Evolutionary conservation across 2,113 vertebrate genomes (phyloP).

Genomic region (Cervus canadensis): DNA sequence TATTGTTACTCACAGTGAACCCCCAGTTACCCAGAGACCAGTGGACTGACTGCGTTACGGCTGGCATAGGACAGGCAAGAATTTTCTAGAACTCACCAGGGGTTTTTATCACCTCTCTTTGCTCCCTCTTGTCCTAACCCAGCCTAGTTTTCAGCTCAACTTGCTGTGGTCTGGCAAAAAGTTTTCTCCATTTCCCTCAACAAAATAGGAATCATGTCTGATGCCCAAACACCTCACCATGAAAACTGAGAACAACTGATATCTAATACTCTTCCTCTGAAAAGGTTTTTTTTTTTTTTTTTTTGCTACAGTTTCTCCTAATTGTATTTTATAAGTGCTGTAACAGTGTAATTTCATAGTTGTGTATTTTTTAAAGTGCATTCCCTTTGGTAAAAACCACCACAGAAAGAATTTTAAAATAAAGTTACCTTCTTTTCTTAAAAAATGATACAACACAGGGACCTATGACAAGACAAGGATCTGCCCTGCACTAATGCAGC

Average conservation of each 20-base stretch:
- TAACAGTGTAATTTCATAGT: not conserved
- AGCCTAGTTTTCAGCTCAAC: not conserved
- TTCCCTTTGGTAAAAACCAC: constrained; percentile 25
- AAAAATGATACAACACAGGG: not conserved
- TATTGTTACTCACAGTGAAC: not conserved
- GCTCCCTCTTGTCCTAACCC: not conserved
- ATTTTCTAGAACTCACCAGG: not conserved
- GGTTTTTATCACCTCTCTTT: not conserved
- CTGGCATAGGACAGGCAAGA: not conserved
- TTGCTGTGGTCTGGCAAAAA: not conserved
- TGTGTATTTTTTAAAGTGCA: constrained; percentile 29
- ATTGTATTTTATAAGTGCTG: not conserved
- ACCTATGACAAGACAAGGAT: not conserved
- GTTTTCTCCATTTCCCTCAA: not conserved
- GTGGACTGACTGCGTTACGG: not conserved
- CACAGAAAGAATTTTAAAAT: constrained; percentile 17
- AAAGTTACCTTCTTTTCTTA: not conserved
- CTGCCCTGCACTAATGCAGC: not conserved
- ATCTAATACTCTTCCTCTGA: not conserved
- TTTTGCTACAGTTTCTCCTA: not conserved
- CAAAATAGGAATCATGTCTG: not conserved
- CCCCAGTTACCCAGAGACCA: not conserved
- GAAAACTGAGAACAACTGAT: not conserved
- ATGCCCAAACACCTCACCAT: not conserved
- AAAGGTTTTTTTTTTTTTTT: not conserved